Base-by-base conservation (phyloP, 2,797 vertebrate genomes). In the Propithecus deckenii region DNA sequence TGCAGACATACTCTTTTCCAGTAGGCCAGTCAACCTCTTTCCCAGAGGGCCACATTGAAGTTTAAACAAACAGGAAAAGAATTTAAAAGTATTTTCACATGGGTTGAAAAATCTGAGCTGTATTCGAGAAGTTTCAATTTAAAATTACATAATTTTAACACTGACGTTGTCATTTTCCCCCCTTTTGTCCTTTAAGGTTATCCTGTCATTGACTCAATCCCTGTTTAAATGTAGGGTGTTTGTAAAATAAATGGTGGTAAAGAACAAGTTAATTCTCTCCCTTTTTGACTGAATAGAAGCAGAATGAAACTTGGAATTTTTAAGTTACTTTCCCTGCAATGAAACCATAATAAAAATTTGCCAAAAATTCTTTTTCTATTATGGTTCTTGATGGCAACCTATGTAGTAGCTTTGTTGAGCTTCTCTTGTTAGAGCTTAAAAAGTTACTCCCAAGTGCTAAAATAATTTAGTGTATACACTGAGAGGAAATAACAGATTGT, bases 101-200 rank as follows among this genome's bases (percentile, higher is more conserved):
- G 61, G 32, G 12, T n/a, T 92, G 30, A 30, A 63, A 43, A 52
- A 65, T 86, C 67, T 7, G 10, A 74, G 32, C 81, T 79, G 5
- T 52, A 22, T 48, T 85, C 81, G 50, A 59, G 46, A 79, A 88
- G 23, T 85, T 95, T 86, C 69, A 15, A 17, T 43, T 92, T 92
- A 84, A 97, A 90, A 61, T 28, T 55, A 23, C 18, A n/a, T 89
- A 18, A 85, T 92, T 91, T 92, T 79, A 95, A 35, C 22, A 25
- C 13, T 83, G 59, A 93, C 38, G 20, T 87, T 89, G 10, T 72
- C 41, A 65, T 17, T 71, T 25, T 13, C 1, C 1, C 5, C 1
- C 1, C 41, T 63, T 57, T 87, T 79, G 50, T 23, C 48, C 50
- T 76, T 79, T n/a, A 83, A 46, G 69, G 1, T 84, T 83, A 59